These are phyloP conservation scores for Odocoileus hemionus DNA, from an alignment of 2,113 vertebrate genomes.

Conservation along the genomic window DNA sequence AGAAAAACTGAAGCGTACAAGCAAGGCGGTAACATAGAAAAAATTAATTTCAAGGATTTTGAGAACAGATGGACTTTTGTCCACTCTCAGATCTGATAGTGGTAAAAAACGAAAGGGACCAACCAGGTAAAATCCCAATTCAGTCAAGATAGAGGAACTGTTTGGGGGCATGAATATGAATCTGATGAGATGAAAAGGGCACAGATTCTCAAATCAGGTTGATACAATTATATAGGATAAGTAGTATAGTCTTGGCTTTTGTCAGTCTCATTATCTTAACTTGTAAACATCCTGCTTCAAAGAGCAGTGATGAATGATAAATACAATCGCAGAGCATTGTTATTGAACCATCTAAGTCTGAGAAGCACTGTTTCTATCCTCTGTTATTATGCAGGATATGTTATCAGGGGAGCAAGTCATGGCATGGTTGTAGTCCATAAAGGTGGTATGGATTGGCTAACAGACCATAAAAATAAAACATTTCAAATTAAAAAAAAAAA, in stretches of 20 bases:
- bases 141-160: not conserved
- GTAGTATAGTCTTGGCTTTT: too few species aligned
- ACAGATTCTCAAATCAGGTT: not conserved
- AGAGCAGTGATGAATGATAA: not conserved
- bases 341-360: not conserved
- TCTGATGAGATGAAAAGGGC: not conserved
- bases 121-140: not conserved
- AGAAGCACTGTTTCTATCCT: not conserved
- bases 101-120: not conserved
- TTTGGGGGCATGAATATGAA: not conserved
- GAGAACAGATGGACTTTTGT: not conserved
- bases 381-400: not conserved
- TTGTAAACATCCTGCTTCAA: not conserved
- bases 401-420: not conserved
- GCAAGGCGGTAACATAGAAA: not conserved
- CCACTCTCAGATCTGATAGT: not conserved
- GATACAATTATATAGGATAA: not conserved
- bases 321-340: fast-evolving
- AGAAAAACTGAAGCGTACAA: not conserved
- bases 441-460: not conserved
- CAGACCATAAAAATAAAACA: not conserved
- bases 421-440: not conserved
- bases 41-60: not conserved
- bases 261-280: not conserved
- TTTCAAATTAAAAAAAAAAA: not conserved